Base-by-base conservation (phyloP, 2,888 invertebrate genomes). In the Synanthedon vespiformis region DNA sequence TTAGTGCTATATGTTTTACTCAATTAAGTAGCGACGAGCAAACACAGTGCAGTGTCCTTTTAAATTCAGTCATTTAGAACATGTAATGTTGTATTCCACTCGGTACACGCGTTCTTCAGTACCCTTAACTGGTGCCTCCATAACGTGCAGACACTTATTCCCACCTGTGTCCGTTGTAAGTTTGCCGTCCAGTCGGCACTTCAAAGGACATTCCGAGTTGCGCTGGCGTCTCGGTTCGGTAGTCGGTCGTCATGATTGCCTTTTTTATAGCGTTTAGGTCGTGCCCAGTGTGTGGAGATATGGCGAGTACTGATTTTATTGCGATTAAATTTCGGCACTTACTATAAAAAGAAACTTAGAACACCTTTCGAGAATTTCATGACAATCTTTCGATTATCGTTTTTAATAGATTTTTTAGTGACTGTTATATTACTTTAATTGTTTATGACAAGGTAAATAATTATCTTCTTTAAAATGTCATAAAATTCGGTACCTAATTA, bases 221-320 rank as follows among this genome's bases (percentile, higher is more conserved):
- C 48, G 48, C 48, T 48, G 48, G 48, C 48, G 48, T 48, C 48
- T 48, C 48, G 70, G 74, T 77, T 75, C 80, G 76, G 82, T 81
- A 81, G 80, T 74, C 74, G 67, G 68, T 68, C 61, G 67, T 71
- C 68, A 65, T 72, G 72, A 74, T 77, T 72, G 73, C 68, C 68
- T 82, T 81, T 50, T 82, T 83, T 82, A 74, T 76, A 72, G 68
- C 62, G 61, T 65, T 67, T 67, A 69, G 65, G 65, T 57, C 58
- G 70, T 58, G 62, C 60, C 61, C 70, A 69, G 63, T 63, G 67
- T 68, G 67, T 27, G 50, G 48, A 12, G 48, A 44, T 13, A n/a
- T 44, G 44, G 44, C 44, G 44, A 44, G 12, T 13, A 13, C 13
- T 6, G 44, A 44, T 44, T 44, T 44, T 44, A 44, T 44, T 44